Conservation (phyloP, 2,888 invertebrate genomes). For the Apotomis betuletana region DNA sequence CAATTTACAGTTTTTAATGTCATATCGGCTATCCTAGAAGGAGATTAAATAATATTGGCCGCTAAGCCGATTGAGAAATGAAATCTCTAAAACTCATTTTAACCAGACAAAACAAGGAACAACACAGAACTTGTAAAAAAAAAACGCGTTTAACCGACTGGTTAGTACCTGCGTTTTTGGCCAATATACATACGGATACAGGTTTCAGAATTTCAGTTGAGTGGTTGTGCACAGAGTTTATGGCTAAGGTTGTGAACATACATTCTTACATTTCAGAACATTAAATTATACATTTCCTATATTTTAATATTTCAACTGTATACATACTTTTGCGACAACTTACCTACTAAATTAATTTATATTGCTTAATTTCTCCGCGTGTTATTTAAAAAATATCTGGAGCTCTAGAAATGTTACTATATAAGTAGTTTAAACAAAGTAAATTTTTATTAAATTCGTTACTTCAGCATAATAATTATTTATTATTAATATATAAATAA, state of each 20-base stretch:
- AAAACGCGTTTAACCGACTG: background rate
- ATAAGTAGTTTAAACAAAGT: background rate
- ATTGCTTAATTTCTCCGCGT: background rate
- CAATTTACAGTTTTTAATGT: background rate
- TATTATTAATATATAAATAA: too few relatives aligned
- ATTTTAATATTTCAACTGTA: conserved; percentile 17
- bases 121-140: background rate
- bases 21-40: background rate
- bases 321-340: conserved; percentile 14
- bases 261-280: conserved; percentile 15
- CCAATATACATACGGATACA: conserved; percentile 12
- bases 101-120: too few relatives aligned
- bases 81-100: too few relatives aligned
- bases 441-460: background rate
- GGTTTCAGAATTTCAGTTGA: conserved; percentile 26
- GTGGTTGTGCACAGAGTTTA: conserved; percentile 40
- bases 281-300: conserved; percentile 5
- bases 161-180: conserved; percentile 2
- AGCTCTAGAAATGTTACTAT: background rate
- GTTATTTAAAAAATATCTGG: background rate
- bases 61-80: background rate
- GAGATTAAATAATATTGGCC: background rate
- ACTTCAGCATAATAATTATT: too few relatives aligned
- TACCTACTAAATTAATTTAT: conserved; percentile 3
- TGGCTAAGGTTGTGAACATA: conserved; percentile 37